Percentiles rank a stretch among this genome's conserved stretches.
Conservation (phyloP, 2,797 vertebrate species). For the Acrossocheilus fasciatus region DNA sequence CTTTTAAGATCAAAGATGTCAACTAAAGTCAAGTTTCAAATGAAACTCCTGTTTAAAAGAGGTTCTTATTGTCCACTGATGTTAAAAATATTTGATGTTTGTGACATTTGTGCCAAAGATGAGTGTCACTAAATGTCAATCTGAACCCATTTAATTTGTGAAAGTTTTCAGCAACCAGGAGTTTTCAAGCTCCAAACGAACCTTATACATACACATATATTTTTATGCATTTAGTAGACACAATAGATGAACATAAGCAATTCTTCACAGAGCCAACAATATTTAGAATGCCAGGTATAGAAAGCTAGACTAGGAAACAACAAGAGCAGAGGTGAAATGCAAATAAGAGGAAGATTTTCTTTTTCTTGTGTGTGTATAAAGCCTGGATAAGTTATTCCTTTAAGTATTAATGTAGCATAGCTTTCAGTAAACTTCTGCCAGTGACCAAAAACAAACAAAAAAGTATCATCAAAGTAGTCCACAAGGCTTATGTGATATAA, state of each 20-base stretch:
- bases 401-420: background rate
- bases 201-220: background rate
- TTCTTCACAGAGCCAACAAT: background rate
- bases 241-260: background rate
- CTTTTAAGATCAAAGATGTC: constrained; percentile 38
- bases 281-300: background rate
- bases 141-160: background rate
- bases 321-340: background rate
- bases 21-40: constrained; percentile 17
- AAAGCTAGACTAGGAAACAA: background rate
- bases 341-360: background rate
- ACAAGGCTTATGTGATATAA: background rate
- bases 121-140: background rate
- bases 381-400: background rate
- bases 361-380: background rate
- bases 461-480: background rate
- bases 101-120: background rate
- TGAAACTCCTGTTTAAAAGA: constrained; percentile 30
- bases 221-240: background rate
- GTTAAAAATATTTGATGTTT: constrained; percentile 49
- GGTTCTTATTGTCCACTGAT: constrained; percentile 34
- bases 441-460: background rate
- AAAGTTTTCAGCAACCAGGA: background rate
- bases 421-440: background rate
- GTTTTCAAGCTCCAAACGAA: background rate